phyloP scores from a whole-genome alignment of 2,888 invertebrate genomes.

The Dolomedes plantarius region DNA sequence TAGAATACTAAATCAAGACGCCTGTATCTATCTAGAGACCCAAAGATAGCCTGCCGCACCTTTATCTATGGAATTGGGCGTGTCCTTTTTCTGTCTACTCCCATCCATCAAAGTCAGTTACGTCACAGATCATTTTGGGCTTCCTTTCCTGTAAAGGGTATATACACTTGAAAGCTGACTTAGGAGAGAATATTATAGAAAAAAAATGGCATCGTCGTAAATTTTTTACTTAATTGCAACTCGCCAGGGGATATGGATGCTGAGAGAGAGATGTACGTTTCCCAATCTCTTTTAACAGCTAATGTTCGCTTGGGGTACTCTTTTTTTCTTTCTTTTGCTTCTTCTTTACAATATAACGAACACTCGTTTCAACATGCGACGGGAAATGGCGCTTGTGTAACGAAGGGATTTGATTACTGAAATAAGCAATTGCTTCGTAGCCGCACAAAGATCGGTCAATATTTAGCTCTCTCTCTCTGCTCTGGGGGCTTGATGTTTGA shows the following conservation, averaged over 20 bases:
- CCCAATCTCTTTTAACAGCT: neutral
- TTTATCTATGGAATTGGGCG: neutral
- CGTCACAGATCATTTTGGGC: neutral
- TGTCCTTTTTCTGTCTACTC: neutral
- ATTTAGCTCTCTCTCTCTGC: too few species aligned
- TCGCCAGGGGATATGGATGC: neutral
- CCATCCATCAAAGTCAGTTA: constrained; percentile 7
- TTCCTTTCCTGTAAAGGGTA: neutral
- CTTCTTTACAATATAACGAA: neutral
- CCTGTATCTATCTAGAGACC: neutral
- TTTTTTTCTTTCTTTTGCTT: too few species aligned
- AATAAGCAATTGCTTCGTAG: too few species aligned
- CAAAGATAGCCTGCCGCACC: neutral
- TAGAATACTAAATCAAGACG: neutral
- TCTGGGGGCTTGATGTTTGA: too few species aligned
- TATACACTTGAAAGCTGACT: too few species aligned
- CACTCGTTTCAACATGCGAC: neutral
- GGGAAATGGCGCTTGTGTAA: neutral
- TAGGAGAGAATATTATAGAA: too few species aligned
- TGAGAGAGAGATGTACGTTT: neutral
- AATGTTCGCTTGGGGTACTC: constrained; percentile 1
- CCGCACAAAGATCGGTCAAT: too few species aligned
- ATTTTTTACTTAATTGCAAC: neutral
- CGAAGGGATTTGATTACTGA: neutral
- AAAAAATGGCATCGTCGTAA: neutral